phyloP scores from a whole-genome alignment of 2,797 vertebrate species.

The Paguma larvata region DNA sequence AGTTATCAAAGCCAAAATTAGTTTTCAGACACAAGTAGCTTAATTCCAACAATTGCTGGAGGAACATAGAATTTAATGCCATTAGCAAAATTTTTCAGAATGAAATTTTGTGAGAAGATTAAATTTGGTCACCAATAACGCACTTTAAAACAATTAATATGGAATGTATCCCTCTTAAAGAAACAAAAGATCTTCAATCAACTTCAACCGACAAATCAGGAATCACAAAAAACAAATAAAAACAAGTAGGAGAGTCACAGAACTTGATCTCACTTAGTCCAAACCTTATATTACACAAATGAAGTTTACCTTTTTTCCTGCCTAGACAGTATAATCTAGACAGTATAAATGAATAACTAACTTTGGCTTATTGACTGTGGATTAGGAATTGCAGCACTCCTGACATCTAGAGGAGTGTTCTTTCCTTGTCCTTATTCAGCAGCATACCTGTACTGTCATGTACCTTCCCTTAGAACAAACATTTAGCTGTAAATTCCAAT shows the following conservation, averaged over 20 bases:
- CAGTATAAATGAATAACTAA: neutral
- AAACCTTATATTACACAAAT: conserved; percentile 9
- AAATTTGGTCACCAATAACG: neutral
- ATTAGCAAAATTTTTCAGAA: neutral
- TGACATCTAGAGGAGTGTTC: neutral
- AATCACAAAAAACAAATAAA: neutral
- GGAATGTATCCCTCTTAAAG: neutral
- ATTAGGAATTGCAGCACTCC: neutral
- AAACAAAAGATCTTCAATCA: neutral
- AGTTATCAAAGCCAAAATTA: neutral
- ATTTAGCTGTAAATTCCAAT: neutral
- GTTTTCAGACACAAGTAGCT: neutral
- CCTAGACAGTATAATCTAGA: too few relatives aligned
- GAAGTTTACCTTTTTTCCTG: neutral
- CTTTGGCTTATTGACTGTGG: neutral
- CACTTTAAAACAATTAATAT: neutral
- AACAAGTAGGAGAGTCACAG: neutral
- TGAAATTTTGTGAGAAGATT: conserved; percentile 14
- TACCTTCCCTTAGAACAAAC: neutral
- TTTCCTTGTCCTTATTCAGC: neutral
- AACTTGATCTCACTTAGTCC: neutral
- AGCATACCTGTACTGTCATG: too few relatives aligned
- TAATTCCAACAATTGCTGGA: neutral
- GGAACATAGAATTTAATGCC: neutral
- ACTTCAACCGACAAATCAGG: neutral